phyloP scores from a whole-genome alignment of 2,797 vertebrate species.

The Cossypha dichroa region DNA sequence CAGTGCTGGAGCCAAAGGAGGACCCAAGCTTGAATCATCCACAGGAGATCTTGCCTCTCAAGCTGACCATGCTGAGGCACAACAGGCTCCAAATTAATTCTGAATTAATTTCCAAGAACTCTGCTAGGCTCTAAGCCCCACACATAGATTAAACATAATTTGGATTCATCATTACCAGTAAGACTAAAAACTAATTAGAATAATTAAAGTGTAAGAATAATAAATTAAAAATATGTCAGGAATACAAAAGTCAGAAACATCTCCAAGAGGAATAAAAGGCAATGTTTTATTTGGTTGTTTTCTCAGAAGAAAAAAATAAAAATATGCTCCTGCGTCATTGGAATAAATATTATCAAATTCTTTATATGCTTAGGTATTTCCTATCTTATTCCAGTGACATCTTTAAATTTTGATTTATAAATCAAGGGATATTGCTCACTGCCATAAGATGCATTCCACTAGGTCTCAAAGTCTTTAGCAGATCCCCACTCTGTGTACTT shows the following conservation, averaged over 20 bases:
- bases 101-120: background rate
- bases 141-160: background rate
- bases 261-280: background rate
- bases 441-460: background rate
- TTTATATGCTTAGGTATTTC: background rate
- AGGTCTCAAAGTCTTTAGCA: constrained; percentile 21
- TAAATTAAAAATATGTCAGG: rapidly evolving
- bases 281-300: background rate
- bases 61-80: background rate
- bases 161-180: background rate
- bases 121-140: background rate
- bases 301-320: background rate
- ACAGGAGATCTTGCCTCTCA: background rate
- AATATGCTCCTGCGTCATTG: background rate
- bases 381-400: background rate
- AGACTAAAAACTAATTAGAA: background rate
- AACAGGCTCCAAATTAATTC: background rate
- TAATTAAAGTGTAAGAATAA: background rate
- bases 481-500: background rate
- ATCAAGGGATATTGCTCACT: background rate
- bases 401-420: constrained; percentile 32
- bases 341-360: background rate
- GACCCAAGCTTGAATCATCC: background rate
- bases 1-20: background rate
- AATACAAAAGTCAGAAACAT: background rate